phyloP scores from a whole-genome alignment of 1,140 invertebrate species.

The Saccostrea echinata region DNA sequence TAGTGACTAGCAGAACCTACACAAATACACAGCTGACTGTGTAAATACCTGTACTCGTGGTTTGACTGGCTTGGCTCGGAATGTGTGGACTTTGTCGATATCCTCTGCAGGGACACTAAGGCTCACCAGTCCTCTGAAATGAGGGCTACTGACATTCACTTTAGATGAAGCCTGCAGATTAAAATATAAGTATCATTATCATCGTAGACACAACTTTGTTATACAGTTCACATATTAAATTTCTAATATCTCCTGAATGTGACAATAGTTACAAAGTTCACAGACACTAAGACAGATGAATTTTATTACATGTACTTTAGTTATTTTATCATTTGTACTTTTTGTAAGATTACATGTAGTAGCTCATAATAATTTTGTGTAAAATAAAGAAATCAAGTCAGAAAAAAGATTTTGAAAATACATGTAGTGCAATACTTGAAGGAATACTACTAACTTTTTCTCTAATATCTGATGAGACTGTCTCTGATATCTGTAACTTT shows the following conservation, averaged over 20 bases:
- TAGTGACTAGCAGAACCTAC: too few species aligned
- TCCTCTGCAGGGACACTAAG: constrained; percentile 59
- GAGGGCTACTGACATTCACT: constrained; percentile 52
- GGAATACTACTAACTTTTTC: constrained; percentile 69
- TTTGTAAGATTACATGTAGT: background rate
- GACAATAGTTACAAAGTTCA: background rate
- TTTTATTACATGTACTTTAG: too few species aligned
- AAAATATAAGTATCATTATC: background rate
- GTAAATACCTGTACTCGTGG: background rate
- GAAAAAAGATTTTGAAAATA: background rate
- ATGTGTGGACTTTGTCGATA: constrained; percentile 51
- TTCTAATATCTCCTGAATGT: background rate
- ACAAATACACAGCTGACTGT: too few species aligned
- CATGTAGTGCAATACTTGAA: background rate
- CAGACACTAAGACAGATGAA: background rate
- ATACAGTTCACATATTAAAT: background rate
- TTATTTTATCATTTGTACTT: too few species aligned
- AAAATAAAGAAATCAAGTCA: background rate
- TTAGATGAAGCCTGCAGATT: constrained; percentile 57
- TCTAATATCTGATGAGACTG: constrained; percentile 67
- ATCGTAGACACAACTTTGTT: background rate
- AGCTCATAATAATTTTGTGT: background rate
- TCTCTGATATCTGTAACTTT: constrained; percentile 67
- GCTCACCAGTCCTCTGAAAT: constrained; percentile 59
- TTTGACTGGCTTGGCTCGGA: constrained; percentile 28